phyloP scores from a whole-genome alignment of 2,797 vertebrate genomes.

The Crypturellus tataupa region DNA sequence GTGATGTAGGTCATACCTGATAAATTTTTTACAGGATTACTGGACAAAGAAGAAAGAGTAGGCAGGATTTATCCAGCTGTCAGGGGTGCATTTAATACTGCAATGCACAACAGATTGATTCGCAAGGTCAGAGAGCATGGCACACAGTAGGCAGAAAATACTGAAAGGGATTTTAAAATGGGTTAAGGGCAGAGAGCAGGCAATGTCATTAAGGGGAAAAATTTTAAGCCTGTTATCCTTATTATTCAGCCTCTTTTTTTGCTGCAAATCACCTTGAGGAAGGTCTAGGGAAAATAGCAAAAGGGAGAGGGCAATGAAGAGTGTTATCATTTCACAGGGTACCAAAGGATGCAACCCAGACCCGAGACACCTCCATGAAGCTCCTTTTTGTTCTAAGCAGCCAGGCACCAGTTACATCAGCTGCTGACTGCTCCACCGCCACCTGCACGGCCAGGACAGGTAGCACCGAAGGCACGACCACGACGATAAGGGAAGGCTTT shows the following conservation, averaged over 20 bases:
- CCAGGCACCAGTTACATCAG: not conserved
- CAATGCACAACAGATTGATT: not conserved
- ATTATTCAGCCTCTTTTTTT: not conserved
- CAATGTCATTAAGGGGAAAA: not conserved
- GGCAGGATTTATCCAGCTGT: not conserved
- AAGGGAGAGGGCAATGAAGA: not conserved
- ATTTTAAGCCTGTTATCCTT: not conserved
- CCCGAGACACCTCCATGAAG: not conserved
- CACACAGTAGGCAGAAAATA: not conserved
- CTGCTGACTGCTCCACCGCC: not conserved
- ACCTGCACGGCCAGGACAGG: not conserved
- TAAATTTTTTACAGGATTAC: conserved; percentile 10
- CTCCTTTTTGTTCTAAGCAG: not conserved
- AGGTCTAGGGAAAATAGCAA: not conserved
- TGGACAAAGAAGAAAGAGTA: not conserved
- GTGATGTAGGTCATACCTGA: conserved; percentile 6
- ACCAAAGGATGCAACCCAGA: not conserved
- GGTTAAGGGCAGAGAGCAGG: not conserved
- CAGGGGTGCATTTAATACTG: not conserved
- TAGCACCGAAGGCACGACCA: not conserved
- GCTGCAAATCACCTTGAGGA: not conserved
- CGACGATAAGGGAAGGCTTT: not conserved
- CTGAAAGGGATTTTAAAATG: not conserved
- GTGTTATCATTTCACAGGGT: not conserved
- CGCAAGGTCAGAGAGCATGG: conserved; percentile 15